A percentile compares a stretch with the other conserved stretches of the same genome.
phyloP scores from a whole-genome alignment of 1,140 invertebrate genomes.

The Solenopsis invicta region DNA sequence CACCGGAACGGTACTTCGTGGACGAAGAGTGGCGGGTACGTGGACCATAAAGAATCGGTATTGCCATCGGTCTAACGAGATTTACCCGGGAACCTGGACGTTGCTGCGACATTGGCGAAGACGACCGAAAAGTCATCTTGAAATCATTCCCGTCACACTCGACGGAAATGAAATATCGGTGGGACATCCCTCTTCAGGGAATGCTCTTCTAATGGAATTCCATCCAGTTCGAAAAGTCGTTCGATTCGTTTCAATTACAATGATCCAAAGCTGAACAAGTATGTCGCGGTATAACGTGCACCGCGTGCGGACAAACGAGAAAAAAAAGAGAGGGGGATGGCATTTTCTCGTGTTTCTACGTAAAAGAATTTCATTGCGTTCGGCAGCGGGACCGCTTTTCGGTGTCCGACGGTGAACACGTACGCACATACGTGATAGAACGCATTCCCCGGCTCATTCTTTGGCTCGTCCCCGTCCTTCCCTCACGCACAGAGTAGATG shows the following conservation, averaged over 20 bases:
- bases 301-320: not conserved
- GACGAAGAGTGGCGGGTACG: conserved; percentile 5
- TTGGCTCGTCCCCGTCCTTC: not conserved
- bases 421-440: conserved; percentile 34
- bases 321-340: not conserved
- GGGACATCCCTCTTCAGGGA: not conserved
- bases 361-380: conserved; percentile 75
- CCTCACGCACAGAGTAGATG: conserved; percentile 34
- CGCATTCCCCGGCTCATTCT: conserved; percentile 51
- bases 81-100: conserved; percentile 52
- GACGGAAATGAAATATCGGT: conserved; percentile 68
- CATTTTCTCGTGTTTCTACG: conserved; percentile 64
- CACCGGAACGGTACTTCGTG: not conserved
- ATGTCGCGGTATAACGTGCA: conserved; percentile 19
- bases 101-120: conserved; percentile 4
- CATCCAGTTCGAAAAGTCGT: conserved; percentile 55
- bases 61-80: conserved; percentile 39
- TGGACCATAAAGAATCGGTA: conserved; percentile 46
- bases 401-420: conserved; percentile 41
- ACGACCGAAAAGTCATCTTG: conserved; percentile 65
- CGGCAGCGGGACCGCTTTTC: conserved; percentile 62
- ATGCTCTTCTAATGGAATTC: conserved; percentile 64
- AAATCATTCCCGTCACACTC: conserved; percentile 57
- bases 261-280: conserved; percentile 61
- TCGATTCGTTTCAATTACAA: conserved; percentile 71